Evolutionary conservation across 1,140 invertebrate species (phyloP), one percentile per base, ranked within the genome.

Genomic region (Cydia strobilella): DNA sequence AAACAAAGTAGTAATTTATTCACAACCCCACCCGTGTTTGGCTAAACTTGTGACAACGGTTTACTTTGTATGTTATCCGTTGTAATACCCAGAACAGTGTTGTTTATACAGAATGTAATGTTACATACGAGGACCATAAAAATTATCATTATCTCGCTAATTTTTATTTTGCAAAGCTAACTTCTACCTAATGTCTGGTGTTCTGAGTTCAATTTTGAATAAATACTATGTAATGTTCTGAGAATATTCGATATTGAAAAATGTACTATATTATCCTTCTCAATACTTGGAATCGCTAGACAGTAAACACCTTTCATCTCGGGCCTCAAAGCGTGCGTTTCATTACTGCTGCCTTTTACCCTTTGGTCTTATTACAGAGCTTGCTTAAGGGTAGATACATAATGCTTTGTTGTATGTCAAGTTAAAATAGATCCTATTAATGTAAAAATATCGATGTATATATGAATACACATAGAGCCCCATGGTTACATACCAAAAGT

Each of bases 281-380:
- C n/a, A 59, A 7, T 59, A 59, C 51, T 23, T 10, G 51, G 9
- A 20, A 59, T 59, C 18, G 51, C 3, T 59, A n/a, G n/a, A n/a
- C n/a, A n/a, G n/a, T n/a, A 59, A 59, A 59, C 7, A 59, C n/a
- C 51, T 59, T 59, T 59, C 51, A 59, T 59, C 51, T 59, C 18
- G 51, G 18, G 51, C 51, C 51, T 59, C 51, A 59, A 59, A 59
- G 51, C 51, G 51, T 23, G 51, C 51, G 18, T 59, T 59, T 59
- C 51, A 59, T 51, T 51, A 51, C 51, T 20, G 51, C 51, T 59
- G 51, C 51, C 51, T 59, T 59, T 59, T 59, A 59, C 51, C 18
- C 51, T 10, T 51, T 59, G n/a, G 51, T 59, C n/a, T 18, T 59
- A 59, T 59, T 59, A 59, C 1, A 59, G 51, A 3, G 51, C 9